These are phyloP conservation scores for Trididemnum clinides DNA, from an alignment of 23 tunicate genomes.

Conservation along the genomic window DNA sequence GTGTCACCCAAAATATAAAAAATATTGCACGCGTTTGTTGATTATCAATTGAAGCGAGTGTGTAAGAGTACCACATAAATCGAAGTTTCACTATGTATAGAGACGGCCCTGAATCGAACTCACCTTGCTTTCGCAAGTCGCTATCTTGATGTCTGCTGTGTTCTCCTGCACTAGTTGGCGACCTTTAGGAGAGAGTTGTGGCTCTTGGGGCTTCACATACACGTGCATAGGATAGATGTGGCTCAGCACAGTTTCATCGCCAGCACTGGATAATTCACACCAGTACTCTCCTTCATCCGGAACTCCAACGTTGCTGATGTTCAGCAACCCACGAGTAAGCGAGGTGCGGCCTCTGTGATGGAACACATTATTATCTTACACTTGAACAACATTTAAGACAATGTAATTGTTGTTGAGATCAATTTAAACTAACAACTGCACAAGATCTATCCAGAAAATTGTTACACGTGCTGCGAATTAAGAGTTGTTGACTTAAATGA, in stretches of 20 bases:
- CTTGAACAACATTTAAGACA: no score
- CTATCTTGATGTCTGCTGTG: conserved; percentile 49
- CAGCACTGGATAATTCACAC: conserved; percentile 59
- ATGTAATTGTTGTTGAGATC: no score
- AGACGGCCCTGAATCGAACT: no score
- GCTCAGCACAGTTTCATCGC: conserved; percentile 25
- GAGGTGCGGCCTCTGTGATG: conserved; percentile 49
- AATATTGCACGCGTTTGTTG: no score
- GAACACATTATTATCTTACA: neutral
- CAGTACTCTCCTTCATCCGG: conserved; percentile 81
- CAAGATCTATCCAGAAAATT: neutral
- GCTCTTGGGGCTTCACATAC: conserved; percentile 57
- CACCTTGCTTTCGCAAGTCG: conserved; percentile 65
- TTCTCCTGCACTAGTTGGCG: conserved; percentile 57
- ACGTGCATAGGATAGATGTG: conserved; percentile 71
- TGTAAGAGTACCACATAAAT: no score
- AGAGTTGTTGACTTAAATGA: no score
- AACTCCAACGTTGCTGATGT: conserved; percentile 38
- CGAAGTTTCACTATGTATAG: neutral
- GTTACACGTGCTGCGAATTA: no score
- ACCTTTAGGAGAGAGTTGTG: conserved; percentile 44
- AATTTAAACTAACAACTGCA: neutral
- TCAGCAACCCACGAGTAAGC: conserved; percentile 20
- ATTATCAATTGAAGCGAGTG: no score
- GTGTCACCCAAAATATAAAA: no score